Evolutionary conservation across 2,888 invertebrate genomes (phyloP), one percentile per base, ranked within the genome.

Genomic region (Polylopha cassiicola): DNA sequence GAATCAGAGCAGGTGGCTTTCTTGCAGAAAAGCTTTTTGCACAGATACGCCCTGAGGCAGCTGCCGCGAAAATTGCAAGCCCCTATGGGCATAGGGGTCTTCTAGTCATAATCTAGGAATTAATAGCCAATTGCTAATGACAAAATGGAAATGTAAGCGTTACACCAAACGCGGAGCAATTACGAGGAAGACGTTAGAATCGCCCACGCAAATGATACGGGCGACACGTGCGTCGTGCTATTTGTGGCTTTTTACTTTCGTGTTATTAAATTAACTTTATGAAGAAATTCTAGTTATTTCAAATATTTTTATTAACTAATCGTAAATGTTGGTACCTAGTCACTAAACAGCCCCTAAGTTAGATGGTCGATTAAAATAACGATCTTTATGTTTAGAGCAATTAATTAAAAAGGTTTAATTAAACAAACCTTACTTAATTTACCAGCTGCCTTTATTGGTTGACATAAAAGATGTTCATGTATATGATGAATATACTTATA

Each of bases 81-180:
- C 85, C 85, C 73, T 85, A 85, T 85, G 54, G 63, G 62, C 58
- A n/a, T n/a, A n/a, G n/a, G n/a, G n/a, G n/a, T 55, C 63, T 61
- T 59, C 64, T 43, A 70, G 61, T 73, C 72, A 78, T 82, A 82
- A 82, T 78, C 80, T 77, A 75, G 70, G 72, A 73, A 84, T 82
- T 79, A 84, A 82, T 85, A 81, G 75, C 52, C 66, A 51, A 74
- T 74, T 64, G 73, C 75, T 82, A 82, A 85, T 80, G 81, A 79
- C 76, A 76, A 75, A 80, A 79, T 80, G 78, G 71, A 73, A 80
- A 82, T 81, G 57, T 53, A 53, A 52, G 61, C 64, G 72, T 81
- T 80, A 74, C 80, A 75, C 66, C 73, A 74, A 73, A 73, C 60
- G 51, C 47, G 51, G 48, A 48, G 69, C 66, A 76, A 75, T 76